Percentiles rank a stretch among this genome's conserved stretches.
Conservation (phyloP, 2,113 vertebrate species). For the Tachycineta bicolor region DNA sequence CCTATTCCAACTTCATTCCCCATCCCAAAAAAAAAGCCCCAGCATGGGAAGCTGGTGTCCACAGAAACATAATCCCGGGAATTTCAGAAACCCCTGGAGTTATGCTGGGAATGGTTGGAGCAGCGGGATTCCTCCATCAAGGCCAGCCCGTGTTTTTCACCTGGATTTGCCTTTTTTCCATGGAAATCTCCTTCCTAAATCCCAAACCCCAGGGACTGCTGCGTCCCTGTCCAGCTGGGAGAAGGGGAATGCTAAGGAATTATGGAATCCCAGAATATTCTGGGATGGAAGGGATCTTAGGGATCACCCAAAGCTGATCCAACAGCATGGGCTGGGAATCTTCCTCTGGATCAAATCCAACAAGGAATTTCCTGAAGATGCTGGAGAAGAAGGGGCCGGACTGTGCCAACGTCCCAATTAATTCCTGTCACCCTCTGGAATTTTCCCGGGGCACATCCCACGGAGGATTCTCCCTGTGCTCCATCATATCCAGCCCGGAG, state of each 20-base stretch:
- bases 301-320: too few species aligned
- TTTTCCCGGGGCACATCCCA: not conserved
- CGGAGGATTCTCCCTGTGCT: not conserved
- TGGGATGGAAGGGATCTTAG: not conserved
- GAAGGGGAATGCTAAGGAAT: not conserved
- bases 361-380: not conserved
- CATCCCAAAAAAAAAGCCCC: not conserved
- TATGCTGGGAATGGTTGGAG: not conserved
- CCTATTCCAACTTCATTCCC: fast-evolving
- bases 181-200: not conserved
- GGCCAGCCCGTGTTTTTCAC: not conserved
- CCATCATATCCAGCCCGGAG: not conserved
- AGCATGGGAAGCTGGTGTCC: fast-evolving
- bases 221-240: not conserved
- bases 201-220: not conserved
- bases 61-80: not conserved
- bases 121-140: not conserved
- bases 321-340: not conserved
- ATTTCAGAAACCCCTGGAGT: not conserved
- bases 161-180: not conserved
- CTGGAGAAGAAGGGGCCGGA: fast-evolving
- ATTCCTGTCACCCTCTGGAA: not conserved
- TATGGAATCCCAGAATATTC: not conserved
- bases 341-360: not conserved
- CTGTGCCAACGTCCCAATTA: fast-evolving